Conservation (phyloP, 2,797 vertebrate genomes). For the Gymnodraco acuticeps region DNA sequence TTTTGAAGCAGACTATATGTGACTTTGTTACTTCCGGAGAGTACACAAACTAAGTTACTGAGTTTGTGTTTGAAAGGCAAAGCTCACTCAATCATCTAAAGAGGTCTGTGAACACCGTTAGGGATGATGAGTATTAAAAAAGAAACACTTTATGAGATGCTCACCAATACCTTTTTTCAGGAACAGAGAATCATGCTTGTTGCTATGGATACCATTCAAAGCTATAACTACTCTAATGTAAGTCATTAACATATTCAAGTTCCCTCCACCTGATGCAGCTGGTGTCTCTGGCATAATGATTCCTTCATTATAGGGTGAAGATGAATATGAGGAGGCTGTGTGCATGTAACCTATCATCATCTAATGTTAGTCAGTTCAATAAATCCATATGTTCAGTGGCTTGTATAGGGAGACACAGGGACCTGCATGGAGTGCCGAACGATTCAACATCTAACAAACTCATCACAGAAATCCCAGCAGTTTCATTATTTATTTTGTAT, state of each 20-base stretch:
- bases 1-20: conserved; percentile 33
- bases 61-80: conserved; percentile 39
- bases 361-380: conserved; percentile 11
- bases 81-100: conserved; percentile 13
- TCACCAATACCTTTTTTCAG: conserved; percentile 4
- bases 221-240: neutral
- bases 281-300: conserved; percentile 14
- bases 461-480: neutral
- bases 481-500: neutral
- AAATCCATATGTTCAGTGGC: conserved; percentile 13
- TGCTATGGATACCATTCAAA: conserved; percentile 46
- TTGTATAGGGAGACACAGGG: neutral
- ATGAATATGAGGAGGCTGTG: neutral
- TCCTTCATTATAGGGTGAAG: neutral
- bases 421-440: neutral
- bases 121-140: neutral
- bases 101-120: neutral
- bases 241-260: conserved; percentile 37
- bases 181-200: conserved; percentile 18
- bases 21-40: conserved; percentile 54
- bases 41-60: conserved; percentile 40
- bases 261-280: conserved; percentile 24
- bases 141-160: neutral
- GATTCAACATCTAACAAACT: neutral
- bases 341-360: conserved; percentile 30